These are phyloP conservation scores for Argyrosomus regius DNA, from an alignment of 2,797 vertebrate genomes.

Conservation along the genomic window DNA sequence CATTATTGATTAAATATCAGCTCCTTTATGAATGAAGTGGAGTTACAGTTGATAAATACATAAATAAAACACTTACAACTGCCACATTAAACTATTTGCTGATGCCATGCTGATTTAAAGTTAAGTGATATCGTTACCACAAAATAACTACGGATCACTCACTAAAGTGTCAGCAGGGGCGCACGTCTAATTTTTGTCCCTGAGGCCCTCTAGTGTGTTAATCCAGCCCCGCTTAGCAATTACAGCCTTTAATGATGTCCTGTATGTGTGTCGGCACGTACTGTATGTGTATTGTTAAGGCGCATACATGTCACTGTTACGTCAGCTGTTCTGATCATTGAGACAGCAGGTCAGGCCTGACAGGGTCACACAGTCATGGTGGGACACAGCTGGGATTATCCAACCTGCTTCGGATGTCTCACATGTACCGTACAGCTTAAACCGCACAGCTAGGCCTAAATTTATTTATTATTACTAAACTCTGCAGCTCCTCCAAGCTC, in stretches of 20 bases:
- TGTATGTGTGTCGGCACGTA: slow-evolving; percentile 13
- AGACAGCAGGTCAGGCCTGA: slow-evolving; percentile 31
- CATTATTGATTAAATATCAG: no score
- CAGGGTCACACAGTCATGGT: slow-evolving; percentile 37
- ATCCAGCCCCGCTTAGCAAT: background rate
- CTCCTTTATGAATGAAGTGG: no score
- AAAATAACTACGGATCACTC: background rate
- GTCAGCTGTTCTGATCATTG: slow-evolving; percentile 47
- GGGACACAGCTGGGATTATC: slow-evolving; percentile 59
- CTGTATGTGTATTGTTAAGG: slow-evolving; percentile 1
- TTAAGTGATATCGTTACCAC: background rate
- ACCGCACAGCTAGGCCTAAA: slow-evolving; percentile 13
- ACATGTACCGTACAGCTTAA: slow-evolving; percentile 27
- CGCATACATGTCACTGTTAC: background rate
- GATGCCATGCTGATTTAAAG: no score
- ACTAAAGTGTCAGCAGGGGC: background rate
- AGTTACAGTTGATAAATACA: no score
- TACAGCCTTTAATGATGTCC: background rate
- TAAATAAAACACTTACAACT: no score
- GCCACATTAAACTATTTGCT: no score
- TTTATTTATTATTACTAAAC: no score
- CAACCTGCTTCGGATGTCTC: slow-evolving; percentile 22
- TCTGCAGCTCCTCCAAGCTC: background rate
- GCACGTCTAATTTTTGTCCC: background rate
- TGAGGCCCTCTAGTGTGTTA: background rate